Base-by-base conservation (phyloP, 2,797 vertebrate species). In the Meriones psammophilus region DNA sequence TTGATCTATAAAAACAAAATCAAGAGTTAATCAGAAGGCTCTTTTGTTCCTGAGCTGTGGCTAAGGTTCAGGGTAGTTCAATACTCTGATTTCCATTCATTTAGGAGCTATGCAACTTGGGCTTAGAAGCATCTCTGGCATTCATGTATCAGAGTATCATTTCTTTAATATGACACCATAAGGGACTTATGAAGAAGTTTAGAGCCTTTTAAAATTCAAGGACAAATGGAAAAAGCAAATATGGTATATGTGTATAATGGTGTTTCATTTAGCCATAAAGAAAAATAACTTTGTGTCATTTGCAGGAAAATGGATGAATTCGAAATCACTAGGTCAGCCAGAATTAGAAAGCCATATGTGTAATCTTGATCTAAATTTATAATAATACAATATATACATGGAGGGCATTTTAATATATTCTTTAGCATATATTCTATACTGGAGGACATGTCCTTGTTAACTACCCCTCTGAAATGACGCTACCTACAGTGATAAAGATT, bases 1-100 rank as follows among this genome's bases (percentile, higher is more conserved):
- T 96, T 89, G n/a, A 71, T 85, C 78, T 90, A 42, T 54, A 60
- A 64, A 56, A 81, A 58, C 56, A 86, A 77, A 84, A 39, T 46
- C 22, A 93, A 90, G 66, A 78, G 28, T 20, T 90, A 88, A 87
- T 17, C 5, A 92, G 28, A 81, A 88, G 73, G 42, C 17, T 20
- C 22, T 42, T 96, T 93, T 58, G n/a, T 68, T 93, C 77, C 74
- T 36, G 60, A 91, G 14, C 62, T 60, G 8, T 85, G 39, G 26
- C 26, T 66, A 91, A 91, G 36, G 74, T 83, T 68, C 58, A 28
- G 30, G 20, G 24, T 83, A 20, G 26, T 64, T 91, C 28, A 54
- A 20, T 58, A 36, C 8, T 83, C 3, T 42, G 15, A 8, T 28
- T 42, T 18, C 20, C 14, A 60, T 81, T 50, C 28, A 88, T 54